These are phyloP conservation scores for Sisor rabdophorus DNA, from an alignment of 2,113 vertebrate genomes.

Conservation along the genomic window DNA sequence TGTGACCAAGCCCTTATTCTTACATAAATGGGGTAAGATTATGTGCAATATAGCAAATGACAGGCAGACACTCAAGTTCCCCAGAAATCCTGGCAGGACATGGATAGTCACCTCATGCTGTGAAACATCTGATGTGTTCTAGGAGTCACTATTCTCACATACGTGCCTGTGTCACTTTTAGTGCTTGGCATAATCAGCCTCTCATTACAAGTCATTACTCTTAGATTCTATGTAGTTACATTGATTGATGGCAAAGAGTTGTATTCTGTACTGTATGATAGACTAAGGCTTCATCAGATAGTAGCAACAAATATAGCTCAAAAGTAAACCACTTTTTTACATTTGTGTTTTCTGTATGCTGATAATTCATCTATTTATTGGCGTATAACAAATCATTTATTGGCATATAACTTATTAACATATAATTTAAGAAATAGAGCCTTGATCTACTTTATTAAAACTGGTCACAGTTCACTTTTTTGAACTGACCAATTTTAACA, in stretches of 20 bases:
- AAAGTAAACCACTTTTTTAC: not conserved
- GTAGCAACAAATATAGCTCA: not conserved
- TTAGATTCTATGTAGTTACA: conserved; percentile 3
- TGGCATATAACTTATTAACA: too few relatives aligned
- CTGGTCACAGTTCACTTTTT: too few relatives aligned
- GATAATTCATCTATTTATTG: not conserved
- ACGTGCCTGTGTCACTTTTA: conserved; percentile 11
- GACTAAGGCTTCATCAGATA: not conserved
- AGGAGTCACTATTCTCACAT: conserved; percentile 36
- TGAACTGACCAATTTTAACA: not conserved
- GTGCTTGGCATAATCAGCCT: not conserved
- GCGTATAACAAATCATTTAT: not conserved
- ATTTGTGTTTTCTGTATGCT: not conserved
- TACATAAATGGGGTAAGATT: conserved; percentile 40
- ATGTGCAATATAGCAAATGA: conserved; percentile 24
- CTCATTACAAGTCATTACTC: not conserved
- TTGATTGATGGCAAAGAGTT: not conserved
- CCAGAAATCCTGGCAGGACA: conserved; percentile 23
- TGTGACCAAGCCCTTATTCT: conserved; percentile 10
- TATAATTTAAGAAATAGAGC: not conserved
- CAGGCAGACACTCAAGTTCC: conserved; percentile 33
- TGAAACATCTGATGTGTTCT: conserved; percentile 41
- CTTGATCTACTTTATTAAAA: not conserved
- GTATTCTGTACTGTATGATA: not conserved
- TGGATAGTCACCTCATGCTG: conserved; percentile 33